Evolutionary conservation across 2,888 invertebrate genomes (phyloP), one percentile per base, ranked within the genome.

Genomic region (Oconnorella tubifera): DNA sequence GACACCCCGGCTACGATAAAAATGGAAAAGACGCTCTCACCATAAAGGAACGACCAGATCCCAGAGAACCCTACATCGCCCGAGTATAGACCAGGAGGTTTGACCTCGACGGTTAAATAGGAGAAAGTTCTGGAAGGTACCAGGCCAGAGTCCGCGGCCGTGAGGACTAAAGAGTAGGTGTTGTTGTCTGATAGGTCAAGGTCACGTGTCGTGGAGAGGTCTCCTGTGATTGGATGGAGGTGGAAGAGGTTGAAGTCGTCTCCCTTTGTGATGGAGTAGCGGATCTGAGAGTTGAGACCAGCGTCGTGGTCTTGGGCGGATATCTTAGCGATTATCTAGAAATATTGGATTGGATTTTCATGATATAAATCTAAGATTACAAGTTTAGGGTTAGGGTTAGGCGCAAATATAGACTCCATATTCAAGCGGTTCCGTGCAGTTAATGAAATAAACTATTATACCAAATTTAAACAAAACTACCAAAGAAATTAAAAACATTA

Each of bases 231-330:
- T 40, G 40, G 40, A 40, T 40, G 40, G 6, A 40, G 19, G 40
- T 19, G 6, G 40, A 40, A 40, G 10, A 40, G 40, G 19, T 40
- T 19, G 40, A 40, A 19, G 6, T 40, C 40, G 40, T 40, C 19
- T 40, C 40, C 40, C 19, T 40, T 40, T 40, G 40, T 40, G 6
- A 56, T 25, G 32, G 51, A 56, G 25, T 61, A 67, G 29, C 40
- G 51, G 6, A 65, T 29, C 19, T 51, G 51, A 31, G 62, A 62
- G 51, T 67, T 67, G 28, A 90, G 90, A 4, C 60, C 64, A 25
- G 49, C 65, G 33, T 60, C 50, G 31, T n/a, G n/a, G n/a, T n/a
- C n/a, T n/a, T n/a, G n/a, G n/a, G n/a, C n/a, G n/a, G n/a, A n/a
- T n/a, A n/a, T n/a, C n/a, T n/a, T n/a, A n/a, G n/a, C n/a, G n/a